A percentile compares a stretch with the other conserved stretches of the same genome.
Conservation (phyloP, 1,140 invertebrate species). For the Papilio glaucus region DNA sequence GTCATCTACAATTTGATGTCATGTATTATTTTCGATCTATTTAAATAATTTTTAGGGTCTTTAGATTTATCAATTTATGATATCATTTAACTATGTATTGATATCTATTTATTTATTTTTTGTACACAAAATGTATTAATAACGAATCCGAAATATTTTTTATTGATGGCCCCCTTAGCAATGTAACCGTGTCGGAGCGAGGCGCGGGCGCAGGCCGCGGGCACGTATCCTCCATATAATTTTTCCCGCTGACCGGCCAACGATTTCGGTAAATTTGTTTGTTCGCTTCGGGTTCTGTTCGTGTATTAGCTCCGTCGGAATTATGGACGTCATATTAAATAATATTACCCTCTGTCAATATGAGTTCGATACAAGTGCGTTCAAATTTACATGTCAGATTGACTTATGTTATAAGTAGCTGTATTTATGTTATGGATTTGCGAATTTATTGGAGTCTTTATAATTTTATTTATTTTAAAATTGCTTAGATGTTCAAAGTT, state of each 20-base stretch:
- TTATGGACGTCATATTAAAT: constrained; percentile 65
- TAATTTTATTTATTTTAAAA: constrained; percentile 29
- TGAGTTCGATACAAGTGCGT: constrained; percentile 27
- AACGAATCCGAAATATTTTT: constrained; percentile 41
- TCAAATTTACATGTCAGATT: constrained; percentile 44
- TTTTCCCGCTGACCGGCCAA: constrained; percentile 64
- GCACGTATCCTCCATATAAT: constrained; percentile 71
- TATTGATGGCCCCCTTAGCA: constrained; percentile 29
- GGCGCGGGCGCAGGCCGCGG: constrained; percentile 52
- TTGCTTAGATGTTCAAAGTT: neutral
- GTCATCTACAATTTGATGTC: too few relatives aligned
- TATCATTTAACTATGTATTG: too few relatives aligned
- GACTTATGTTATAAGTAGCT: constrained; percentile 31
- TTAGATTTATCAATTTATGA: too few relatives aligned
- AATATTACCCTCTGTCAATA: constrained; percentile 52
- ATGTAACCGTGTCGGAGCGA: constrained; percentile 37
- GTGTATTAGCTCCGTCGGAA: constrained; percentile 63
- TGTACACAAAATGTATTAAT: too few relatives aligned
- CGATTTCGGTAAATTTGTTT: constrained; percentile 80
- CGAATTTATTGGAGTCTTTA: constrained; percentile 26
- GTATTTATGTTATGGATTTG: constrained; percentile 29
- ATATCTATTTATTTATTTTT: too few relatives aligned
- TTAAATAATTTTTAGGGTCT: too few relatives aligned
- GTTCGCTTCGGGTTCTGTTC: constrained; percentile 66
- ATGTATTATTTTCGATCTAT: too few relatives aligned